phyloP scores from a whole-genome alignment of 2,113 vertebrate genomes.

The Anarhynchus alexandrinus region DNA sequence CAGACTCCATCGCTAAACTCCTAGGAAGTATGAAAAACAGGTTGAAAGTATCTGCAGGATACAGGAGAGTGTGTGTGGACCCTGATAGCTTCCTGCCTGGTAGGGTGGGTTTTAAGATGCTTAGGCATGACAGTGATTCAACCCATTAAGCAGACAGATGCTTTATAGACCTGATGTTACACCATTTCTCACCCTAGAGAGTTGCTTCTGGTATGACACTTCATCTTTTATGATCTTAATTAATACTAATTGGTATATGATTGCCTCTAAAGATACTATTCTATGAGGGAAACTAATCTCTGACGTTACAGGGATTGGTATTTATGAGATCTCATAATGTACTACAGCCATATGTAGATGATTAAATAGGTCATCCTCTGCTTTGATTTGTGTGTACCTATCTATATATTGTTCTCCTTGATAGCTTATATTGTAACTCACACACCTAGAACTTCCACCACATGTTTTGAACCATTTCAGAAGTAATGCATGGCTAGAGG shows the following conservation, averaged over 20 bases:
- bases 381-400: not conserved
- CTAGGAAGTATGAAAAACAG: not conserved
- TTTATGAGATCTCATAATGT: not conserved
- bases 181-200: not conserved
- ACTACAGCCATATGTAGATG: not conserved
- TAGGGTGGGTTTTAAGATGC: not conserved
- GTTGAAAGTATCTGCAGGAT: not conserved
- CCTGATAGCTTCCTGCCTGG: not conserved
- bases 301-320: not conserved
- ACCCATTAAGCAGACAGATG: not conserved
- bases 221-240: slow-evolving; percentile 19
- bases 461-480: not conserved
- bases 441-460: not conserved
- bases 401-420: not conserved
- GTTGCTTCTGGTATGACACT: not conserved
- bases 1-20: not conserved
- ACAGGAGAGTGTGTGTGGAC: not conserved
- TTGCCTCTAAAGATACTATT: not conserved
- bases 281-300: not conserved
- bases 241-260: not conserved
- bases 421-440: not conserved
- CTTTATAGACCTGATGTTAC: not conserved
- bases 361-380: not conserved
- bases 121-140: not conserved
- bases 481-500: not conserved